These are phyloP conservation scores for Ips nitidus DNA, from an alignment of 1,140 invertebrate genomes.

Conservation along the genomic window DNA sequence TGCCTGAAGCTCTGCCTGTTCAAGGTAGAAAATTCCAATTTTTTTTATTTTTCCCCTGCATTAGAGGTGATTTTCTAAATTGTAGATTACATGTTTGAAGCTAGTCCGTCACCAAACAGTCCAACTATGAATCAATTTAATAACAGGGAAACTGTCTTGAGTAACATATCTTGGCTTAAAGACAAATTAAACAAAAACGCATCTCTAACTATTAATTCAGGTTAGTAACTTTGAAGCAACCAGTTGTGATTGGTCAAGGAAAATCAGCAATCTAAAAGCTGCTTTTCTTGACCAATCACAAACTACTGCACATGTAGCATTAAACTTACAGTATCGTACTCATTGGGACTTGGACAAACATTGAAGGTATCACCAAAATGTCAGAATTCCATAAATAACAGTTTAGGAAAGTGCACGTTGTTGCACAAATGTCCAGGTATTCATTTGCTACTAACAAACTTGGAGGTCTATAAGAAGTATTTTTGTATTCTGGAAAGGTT, in stretches of 20 bases:
- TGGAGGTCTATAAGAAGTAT: slow-evolving; percentile 36
- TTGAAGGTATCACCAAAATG: neutral
- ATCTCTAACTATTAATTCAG: neutral
- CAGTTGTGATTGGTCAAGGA: neutral
- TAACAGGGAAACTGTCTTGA: neutral
- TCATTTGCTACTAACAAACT: slow-evolving; percentile 27
- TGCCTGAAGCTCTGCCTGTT: too few relatives aligned
- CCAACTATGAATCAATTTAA: neutral
- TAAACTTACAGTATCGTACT: neutral
- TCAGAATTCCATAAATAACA: slow-evolving; percentile 17
- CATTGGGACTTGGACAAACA: neutral
- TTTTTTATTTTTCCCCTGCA: neutral
- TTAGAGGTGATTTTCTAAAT: neutral
- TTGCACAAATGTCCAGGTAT: slow-evolving; percentile 41
- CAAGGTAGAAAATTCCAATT: neutral
- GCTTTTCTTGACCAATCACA: neutral
- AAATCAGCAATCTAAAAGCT: neutral
- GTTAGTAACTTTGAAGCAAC: neutral
- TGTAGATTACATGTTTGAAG: neutral
- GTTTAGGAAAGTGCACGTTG: slow-evolving; percentile 38
- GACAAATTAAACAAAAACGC: neutral
- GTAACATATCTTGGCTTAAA: neutral
- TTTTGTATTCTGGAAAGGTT: slow-evolving; percentile 20
- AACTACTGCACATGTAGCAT: neutral
- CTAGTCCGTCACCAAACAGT: neutral